Evolutionary conservation across 1,140 invertebrate species (phyloP).

Genomic region (Dinothrombium tinctorium): DNA sequence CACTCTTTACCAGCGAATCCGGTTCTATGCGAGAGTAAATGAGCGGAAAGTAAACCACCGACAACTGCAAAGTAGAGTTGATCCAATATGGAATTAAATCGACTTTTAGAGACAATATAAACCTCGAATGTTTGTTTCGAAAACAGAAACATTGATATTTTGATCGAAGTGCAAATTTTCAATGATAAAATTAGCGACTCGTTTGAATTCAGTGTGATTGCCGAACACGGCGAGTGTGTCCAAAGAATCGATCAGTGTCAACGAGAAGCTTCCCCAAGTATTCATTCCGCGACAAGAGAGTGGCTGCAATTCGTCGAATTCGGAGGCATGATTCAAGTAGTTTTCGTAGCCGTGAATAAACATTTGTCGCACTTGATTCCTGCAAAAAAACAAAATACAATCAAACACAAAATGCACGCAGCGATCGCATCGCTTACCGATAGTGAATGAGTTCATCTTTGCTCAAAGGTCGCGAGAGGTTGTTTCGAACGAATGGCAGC

Average conservation of each 20-base stretch:
- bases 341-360: slow-evolving; percentile 77
- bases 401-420: too few species aligned
- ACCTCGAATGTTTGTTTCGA: slow-evolving; percentile 93
- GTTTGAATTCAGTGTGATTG: slow-evolving; percentile 73
- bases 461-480: too few species aligned
- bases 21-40: slow-evolving; percentile 60
- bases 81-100: background rate
- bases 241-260: slow-evolving; percentile 87
- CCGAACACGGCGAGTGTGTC: slow-evolving; percentile 90
- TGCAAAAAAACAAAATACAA: slow-evolving; percentile 15
- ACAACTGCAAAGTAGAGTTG: slow-evolving; percentile 36
- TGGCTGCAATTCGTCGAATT: slow-evolving; percentile 85
- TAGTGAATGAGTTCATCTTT: too few species aligned
- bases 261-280: slow-evolving; percentile 92
- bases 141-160: slow-evolving; percentile 97
- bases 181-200: slow-evolving; percentile 56
- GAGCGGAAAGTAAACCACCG: slow-evolving; percentile 83
- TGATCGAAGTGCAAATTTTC: slow-evolving; percentile 63
- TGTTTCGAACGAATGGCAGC: too few species aligned
- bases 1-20: slow-evolving; percentile 63
- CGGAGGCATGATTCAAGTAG: slow-evolving; percentile 82
- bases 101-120: slow-evolving; percentile 4
- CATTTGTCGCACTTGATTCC: slow-evolving; percentile 27
- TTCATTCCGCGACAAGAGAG: slow-evolving; percentile 83
- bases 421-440: too few species aligned